phyloP scores from a whole-genome alignment of 2,888 invertebrate genomes.

The Dysmachus trigonus region DNA sequence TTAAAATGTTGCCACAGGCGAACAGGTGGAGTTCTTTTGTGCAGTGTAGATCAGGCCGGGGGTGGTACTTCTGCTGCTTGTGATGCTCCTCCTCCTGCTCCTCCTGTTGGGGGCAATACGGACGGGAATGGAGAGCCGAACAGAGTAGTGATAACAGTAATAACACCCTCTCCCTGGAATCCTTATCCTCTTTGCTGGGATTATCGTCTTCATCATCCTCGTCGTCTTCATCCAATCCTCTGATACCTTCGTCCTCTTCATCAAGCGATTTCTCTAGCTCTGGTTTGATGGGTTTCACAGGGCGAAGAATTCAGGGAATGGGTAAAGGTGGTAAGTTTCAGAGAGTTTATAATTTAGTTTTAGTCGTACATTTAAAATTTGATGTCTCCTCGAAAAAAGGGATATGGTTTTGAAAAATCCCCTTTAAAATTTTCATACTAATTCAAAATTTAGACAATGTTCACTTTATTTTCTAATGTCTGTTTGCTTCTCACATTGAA shows the following conservation, averaged over 20 bases:
- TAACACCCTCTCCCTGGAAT: neutral
- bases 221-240: neutral
- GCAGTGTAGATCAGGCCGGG: neutral
- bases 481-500: too few relatives aligned
- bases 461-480: too few relatives aligned
- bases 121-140: neutral
- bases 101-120: neutral
- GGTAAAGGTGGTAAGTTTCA: neutral
- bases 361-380: too few relatives aligned
- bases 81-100: too few relatives aligned
- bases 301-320: neutral
- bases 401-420: too few relatives aligned
- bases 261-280: neutral
- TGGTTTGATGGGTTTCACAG: neutral
- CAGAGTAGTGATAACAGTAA: neutral
- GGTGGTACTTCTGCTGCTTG: too few relatives aligned
- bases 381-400: too few relatives aligned
- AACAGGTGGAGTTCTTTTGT: neutral
- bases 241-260: neutral
- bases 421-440: too few relatives aligned
- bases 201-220: neutral
- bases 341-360: too few relatives aligned
- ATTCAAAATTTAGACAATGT: too few relatives aligned
- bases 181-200: neutral
- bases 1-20: neutral